Evolutionary conservation across 2,797 vertebrate species (phyloP), one percentile per base, ranked within the genome.

Genomic region (Platyrinchus mystaceus): DNA sequence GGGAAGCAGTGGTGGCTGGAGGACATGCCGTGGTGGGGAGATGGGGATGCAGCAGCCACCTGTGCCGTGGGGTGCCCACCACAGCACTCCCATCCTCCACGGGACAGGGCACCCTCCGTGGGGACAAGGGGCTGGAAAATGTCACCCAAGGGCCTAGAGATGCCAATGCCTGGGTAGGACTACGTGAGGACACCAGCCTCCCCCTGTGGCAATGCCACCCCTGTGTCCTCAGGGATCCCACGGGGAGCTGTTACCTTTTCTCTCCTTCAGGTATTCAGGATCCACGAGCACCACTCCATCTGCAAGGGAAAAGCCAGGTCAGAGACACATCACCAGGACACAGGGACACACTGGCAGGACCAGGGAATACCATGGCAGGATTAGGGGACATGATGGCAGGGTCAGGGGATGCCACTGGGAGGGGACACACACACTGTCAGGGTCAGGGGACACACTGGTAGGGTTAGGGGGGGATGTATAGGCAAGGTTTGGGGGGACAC

Each of bases 271-370:
- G 96, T 99, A 99, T 90, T 99, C 99, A 0, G 99, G 99, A 87
- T 99, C 99, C 67, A 99, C 99, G 95, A 99, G 96, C 96, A 99
- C 98, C 30, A 99, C 99, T 1, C 99, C 99, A 34, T 99, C 99
- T 99, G 97, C 49, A 85, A 81, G 24, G 44, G 71, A 96, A 69
- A 17, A 34, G 10, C 10, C 2, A 1, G 6, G 20, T 84, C 28
- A 84, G 59, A 68, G 53, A 41, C 43, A 10, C 2, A 0, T 36
- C 59, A 36, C 3, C 0, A 7, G 39, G 32, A 78, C 5, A 9
- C 7, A 21, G 9, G 16, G 39, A 36, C 37, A 8, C 13, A 4
- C 6, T 7, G 8, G 15, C 6, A 9, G 10, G 39, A 37, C 19
- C 41, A 59, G 30, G 44, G 66, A 62, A n/a, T 44, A 13, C 19